Evolutionary conservation across 2,113 vertebrate species (phyloP).

Genomic region (Neomonachus schauinslandi): DNA sequence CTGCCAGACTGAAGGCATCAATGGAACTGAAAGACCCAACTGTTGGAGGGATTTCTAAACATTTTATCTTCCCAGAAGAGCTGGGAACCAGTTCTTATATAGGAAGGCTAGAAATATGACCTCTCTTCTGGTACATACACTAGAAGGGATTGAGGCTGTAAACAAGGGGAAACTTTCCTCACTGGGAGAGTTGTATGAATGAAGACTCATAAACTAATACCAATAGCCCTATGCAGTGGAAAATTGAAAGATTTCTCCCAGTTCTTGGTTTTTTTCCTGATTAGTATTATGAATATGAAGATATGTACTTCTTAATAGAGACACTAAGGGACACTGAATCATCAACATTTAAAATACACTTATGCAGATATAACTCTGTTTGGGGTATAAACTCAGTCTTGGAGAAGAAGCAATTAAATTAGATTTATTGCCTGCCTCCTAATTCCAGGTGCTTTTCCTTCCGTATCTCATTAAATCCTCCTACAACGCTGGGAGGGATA

Average conservation of each 20-base stretch:
- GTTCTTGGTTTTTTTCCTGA: neutral
- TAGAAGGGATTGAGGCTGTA: neutral
- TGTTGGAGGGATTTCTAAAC: neutral
- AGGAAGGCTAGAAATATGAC: neutral
- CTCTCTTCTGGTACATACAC: neutral
- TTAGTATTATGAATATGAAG: neutral
- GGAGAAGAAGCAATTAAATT: neutral
- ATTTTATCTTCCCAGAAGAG: neutral
- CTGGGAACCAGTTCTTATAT: neutral
- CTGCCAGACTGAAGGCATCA: neutral
- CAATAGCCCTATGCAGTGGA: neutral
- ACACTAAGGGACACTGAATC: neutral
- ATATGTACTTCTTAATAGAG: neutral
- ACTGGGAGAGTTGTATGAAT: neutral
- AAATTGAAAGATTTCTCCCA: constrained; percentile 14
- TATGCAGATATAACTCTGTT: neutral
- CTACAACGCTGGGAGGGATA: neutral
- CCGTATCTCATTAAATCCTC: neutral
- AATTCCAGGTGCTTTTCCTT: neutral
- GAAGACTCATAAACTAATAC: neutral
- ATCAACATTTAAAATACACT: neutral
- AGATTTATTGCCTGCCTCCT: neutral
- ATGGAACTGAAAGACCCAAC: neutral
- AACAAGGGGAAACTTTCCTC: neutral
- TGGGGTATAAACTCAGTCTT: neutral